Conservation (phyloP, 1,140 invertebrate species). For the Mercenaria mercenaria region DNA sequence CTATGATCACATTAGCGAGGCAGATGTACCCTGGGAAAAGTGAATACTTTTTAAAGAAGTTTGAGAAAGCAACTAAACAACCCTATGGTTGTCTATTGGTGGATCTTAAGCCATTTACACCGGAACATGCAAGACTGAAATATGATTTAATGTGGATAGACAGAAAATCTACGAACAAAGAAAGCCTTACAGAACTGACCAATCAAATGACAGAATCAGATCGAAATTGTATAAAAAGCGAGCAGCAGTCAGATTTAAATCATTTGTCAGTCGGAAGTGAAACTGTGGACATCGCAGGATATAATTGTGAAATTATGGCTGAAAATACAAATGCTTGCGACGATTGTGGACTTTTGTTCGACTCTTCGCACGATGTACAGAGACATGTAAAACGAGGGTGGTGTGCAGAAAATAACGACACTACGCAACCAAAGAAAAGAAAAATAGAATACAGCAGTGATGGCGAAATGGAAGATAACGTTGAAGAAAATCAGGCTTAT, state of each 20-base stretch:
- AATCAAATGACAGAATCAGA: too few relatives aligned
- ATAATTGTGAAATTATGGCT: neutral
- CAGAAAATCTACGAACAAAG: too few relatives aligned
- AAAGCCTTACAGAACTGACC: too few relatives aligned
- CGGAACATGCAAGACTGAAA: neutral
- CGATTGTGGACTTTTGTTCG: too few relatives aligned
- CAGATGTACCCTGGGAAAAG: constrained; percentile 21
- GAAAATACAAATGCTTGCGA: constrained; percentile 14
- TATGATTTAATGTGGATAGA: too few relatives aligned
- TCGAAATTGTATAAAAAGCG: too few relatives aligned
- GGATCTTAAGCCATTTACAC: constrained; percentile 29
- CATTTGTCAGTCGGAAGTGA: too few relatives aligned
- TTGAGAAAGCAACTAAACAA: neutral
- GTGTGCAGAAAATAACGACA: constrained; percentile 39
- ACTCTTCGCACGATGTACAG: constrained; percentile 23
- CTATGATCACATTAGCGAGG: neutral
- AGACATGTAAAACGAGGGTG: constrained; percentile 54
- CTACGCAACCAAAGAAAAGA: too few relatives aligned
- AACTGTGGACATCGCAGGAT: constrained; percentile 12
- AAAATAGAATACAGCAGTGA: too few relatives aligned
- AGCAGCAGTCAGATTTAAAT: too few relatives aligned
- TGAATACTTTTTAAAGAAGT: neutral
- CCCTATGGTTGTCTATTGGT: neutral
- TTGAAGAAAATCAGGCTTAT: too few relatives aligned
- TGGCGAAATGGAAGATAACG: too few relatives aligned